phyloP scores from a whole-genome alignment of 1,140 invertebrate genomes.

The Drosophila nigrodunni region DNA sequence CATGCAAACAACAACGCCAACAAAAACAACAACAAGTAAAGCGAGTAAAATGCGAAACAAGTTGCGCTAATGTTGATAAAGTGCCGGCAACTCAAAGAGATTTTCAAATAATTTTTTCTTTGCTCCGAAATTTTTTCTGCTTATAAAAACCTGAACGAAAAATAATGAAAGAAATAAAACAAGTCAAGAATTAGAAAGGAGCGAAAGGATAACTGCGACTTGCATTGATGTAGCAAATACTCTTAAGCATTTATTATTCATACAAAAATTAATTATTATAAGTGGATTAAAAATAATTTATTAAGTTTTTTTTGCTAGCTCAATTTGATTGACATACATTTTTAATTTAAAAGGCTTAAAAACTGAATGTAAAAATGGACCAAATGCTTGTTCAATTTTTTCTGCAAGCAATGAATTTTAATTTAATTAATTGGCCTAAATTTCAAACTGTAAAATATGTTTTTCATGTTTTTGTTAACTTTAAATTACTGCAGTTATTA shows the following conservation, averaged over 20 bases:
- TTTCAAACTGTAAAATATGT: too few relatives aligned
- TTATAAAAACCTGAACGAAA: conserved; percentile 24
- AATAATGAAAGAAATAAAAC: conserved; percentile 2
- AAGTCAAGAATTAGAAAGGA: conserved; percentile 12
- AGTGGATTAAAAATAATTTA: too few relatives aligned
- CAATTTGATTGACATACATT: too few relatives aligned
- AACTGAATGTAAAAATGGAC: too few relatives aligned
- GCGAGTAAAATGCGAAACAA: conserved; percentile 56
- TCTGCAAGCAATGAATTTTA: too few relatives aligned
- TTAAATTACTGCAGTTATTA: too few relatives aligned
- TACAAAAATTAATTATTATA: too few relatives aligned
- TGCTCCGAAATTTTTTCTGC: conserved; percentile 30
- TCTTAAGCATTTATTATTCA: neutral
- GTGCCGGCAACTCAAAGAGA: conserved; percentile 65
- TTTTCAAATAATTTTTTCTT: conserved; percentile 57
- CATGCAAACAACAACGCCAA: conserved; percentile 45
- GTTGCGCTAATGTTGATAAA: conserved; percentile 69
- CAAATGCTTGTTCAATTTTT: too few relatives aligned
- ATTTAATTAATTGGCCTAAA: too few relatives aligned
- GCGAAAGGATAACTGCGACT: conserved; percentile 17
- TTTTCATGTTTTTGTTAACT: too few relatives aligned
- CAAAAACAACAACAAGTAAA: conserved; percentile 13
- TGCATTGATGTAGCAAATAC: conserved; percentile 20
- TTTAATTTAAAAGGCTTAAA: too few relatives aligned
- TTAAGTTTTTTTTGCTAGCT: too few relatives aligned